Conservation (phyloP, 2,113 vertebrate species). For the Phasianus colchicus region DNA sequence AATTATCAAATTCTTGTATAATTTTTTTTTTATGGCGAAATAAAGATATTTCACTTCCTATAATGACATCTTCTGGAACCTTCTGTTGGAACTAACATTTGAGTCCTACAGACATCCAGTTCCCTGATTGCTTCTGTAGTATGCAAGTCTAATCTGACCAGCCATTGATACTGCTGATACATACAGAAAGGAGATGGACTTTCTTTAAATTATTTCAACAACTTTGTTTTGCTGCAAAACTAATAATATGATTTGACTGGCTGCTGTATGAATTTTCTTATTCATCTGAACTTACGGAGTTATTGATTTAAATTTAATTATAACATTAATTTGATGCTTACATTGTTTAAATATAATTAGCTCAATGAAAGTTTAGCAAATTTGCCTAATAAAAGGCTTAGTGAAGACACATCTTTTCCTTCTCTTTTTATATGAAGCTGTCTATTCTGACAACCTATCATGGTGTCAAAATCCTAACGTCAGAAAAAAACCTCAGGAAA, state of each 20-base stretch:
- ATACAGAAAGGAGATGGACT: background rate
- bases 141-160: background rate
- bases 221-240: conserved; percentile 13
- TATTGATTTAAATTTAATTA: conserved; percentile 52
- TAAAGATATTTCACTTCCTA: background rate
- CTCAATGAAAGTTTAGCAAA: conserved; percentile 1
- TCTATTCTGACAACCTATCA: background rate
- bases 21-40: background rate
- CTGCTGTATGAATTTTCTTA: conserved; percentile 25
- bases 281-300: conserved; percentile 9
- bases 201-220: background rate
- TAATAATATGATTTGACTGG: conserved; percentile 17
- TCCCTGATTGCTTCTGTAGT: background rate
- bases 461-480: background rate
- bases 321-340: conserved; percentile 18
- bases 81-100: background rate
- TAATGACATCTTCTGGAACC: background rate
- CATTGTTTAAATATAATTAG: conserved; percentile 15
- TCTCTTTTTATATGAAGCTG: background rate
- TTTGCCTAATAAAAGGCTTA: conserved; percentile 26
- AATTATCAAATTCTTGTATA: background rate
- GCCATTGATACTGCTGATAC: background rate
- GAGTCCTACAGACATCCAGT: background rate
- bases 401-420: background rate
- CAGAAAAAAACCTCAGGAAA: background rate